A percentile compares a stretch with the other conserved stretches of the same genome.
These are phyloP conservation scores for Toxotes chatareus DNA, from an alignment of 2,113 vertebrate species.

Conservation along the genomic window DNA sequence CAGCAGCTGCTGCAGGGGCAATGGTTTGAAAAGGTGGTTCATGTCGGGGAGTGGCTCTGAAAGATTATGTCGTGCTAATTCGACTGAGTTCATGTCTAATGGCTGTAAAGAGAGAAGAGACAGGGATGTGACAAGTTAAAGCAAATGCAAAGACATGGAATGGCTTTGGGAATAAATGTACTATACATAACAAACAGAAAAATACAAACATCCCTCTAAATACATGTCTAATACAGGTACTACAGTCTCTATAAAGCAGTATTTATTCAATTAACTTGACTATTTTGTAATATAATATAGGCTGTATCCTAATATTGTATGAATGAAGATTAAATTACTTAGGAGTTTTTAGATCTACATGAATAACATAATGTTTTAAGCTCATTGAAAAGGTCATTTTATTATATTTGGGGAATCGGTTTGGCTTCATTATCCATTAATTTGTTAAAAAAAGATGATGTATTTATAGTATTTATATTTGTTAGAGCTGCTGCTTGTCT, in stretches of 20 bases:
- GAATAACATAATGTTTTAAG: neutral
- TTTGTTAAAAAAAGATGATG: neutral
- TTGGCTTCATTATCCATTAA: too few relatives aligned
- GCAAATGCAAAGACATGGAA: too few relatives aligned
- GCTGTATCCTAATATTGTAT: too few relatives aligned
- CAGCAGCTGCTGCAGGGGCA: conserved; percentile 73
- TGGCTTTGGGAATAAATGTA: neutral
- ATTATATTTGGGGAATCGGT: too few relatives aligned
- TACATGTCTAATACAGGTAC: neutral
- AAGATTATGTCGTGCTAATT: conserved; percentile 95
- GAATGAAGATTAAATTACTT: neutral
- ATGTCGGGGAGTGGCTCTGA: conserved; percentile 40
- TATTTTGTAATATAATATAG: too few relatives aligned
- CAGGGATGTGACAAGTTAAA: neutral
- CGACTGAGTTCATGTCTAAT: conserved; percentile 99
- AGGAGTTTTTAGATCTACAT: neutral
- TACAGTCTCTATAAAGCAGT: neutral
- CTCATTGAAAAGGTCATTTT: too few relatives aligned
- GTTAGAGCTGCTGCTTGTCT: neutral
- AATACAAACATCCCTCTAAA: too few relatives aligned
- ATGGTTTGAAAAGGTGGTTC: conserved; percentile 66
- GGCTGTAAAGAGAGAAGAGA: conserved; percentile 82
- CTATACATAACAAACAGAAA: neutral
- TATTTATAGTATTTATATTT: neutral
- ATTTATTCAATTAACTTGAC: too few relatives aligned